These are phyloP conservation scores for Ailurus styani DNA, from an alignment of 2,113 vertebrate genomes.

Conservation along the genomic window DNA sequence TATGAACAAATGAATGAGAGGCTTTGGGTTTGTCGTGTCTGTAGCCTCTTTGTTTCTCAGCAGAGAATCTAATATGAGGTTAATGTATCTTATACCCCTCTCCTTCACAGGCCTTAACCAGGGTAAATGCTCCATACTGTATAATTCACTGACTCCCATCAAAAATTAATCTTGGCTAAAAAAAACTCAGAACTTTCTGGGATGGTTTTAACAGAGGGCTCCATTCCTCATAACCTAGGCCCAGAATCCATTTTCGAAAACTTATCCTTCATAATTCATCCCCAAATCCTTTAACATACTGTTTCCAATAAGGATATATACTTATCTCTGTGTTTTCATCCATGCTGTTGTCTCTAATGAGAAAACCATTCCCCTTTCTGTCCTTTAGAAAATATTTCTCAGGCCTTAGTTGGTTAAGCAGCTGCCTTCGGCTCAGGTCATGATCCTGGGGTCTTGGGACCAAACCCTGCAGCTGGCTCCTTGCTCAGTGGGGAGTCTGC, in stretches of 20 bases:
- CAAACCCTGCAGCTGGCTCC: neutral
- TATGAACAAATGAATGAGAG: neutral
- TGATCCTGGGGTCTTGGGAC: neutral
- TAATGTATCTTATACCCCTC: neutral
- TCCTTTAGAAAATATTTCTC: neutral
- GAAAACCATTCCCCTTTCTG: neutral
- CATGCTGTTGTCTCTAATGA: neutral
- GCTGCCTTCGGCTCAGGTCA: neutral
- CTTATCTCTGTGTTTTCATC: neutral
- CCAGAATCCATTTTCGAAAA: neutral
- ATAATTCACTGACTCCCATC: neutral
- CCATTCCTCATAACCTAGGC: neutral
- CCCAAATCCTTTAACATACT: neutral
- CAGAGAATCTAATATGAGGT: neutral
- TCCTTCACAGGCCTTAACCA: neutral
- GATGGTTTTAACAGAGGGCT: neutral
- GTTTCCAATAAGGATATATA: neutral
- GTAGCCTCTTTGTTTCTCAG: neutral
- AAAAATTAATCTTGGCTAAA: constrained; percentile 34
- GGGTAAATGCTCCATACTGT: neutral
- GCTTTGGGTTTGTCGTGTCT: neutral
- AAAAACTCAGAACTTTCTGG: neutral
- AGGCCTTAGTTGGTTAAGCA: neutral
- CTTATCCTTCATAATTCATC: neutral
- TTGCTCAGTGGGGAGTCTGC: neutral